Conservation (phyloP, 2,797 vertebrate species). For the Selene dorsalis region DNA sequence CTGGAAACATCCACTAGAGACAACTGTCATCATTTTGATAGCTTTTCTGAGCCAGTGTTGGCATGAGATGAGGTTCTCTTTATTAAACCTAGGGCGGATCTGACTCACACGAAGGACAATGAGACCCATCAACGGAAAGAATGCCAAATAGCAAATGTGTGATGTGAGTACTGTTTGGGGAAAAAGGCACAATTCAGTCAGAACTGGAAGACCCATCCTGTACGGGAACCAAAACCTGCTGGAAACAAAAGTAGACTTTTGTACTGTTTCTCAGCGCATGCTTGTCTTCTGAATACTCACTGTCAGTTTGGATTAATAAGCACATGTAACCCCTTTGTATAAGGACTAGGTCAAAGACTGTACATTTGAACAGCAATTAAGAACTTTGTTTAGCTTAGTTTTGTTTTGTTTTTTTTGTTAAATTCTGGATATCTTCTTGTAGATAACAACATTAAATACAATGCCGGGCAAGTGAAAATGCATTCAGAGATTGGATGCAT, state of each 20-base stretch:
- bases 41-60: slow-evolving; percentile 29
- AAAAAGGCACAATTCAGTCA: slow-evolving; percentile 46
- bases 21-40: slow-evolving; percentile 23
- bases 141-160: slow-evolving; percentile 44
- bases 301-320: slow-evolving; percentile 49
- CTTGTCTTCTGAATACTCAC: slow-evolving; percentile 31
- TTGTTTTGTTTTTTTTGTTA: too few relatives aligned
- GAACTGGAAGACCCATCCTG: slow-evolving; percentile 40
- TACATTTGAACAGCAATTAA: slow-evolving; percentile 51
- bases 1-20: slow-evolving; percentile 35
- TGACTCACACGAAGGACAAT: slow-evolving; percentile 57
- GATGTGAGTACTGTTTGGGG: slow-evolving; percentile 50
- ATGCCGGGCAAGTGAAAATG: too few relatives aligned
- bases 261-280: slow-evolving; percentile 31
- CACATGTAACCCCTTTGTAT: not conserved
- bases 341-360: slow-evolving; percentile 42
- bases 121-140: slow-evolving; percentile 39
- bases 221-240: slow-evolving; percentile 46
- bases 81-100: slow-evolving; percentile 49
- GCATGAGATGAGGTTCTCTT: slow-evolving; percentile 47
- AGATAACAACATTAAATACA: too few relatives aligned
- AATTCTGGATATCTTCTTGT: slow-evolving; percentile 14
- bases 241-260: slow-evolving; percentile 46
- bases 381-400: too few relatives aligned
- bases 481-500: too few relatives aligned